Evolutionary conservation across 2,113 vertebrate genomes (phyloP).

Genomic region (Antechinus stuartii): DNA sequence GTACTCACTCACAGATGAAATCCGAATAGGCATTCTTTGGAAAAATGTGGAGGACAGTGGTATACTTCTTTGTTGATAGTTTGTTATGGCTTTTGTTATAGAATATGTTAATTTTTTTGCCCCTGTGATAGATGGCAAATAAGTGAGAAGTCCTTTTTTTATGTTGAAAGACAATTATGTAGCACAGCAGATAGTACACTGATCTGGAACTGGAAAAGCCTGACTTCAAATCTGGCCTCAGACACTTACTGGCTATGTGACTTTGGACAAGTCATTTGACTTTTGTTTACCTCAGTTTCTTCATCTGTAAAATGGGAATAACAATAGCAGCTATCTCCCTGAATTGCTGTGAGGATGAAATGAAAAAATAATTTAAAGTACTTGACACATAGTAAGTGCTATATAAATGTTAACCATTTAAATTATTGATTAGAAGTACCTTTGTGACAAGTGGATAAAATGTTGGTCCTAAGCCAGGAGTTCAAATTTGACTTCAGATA

Average conservation of each 20-base stretch:
- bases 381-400: too few species aligned
- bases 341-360: too few species aligned
- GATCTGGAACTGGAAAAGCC: not conserved
- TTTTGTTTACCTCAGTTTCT: too few species aligned
- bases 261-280: not conserved
- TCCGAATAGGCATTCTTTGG: not conserved
- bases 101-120: not conserved
- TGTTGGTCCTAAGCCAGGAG: too few species aligned
- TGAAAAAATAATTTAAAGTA: too few species aligned
- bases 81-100: not conserved
- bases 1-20: too few species aligned
- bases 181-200: not conserved
- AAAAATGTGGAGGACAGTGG: not conserved
- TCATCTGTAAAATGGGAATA: too few species aligned
- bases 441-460: too few species aligned
- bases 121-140: not conserved
- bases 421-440: too few species aligned
- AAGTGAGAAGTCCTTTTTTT: not conserved
- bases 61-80: not conserved
- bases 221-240: not conserved
- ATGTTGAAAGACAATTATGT: not conserved
- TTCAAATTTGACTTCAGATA: too few species aligned
- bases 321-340: not conserved
- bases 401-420: too few species aligned
- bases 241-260: not conserved